These are phyloP conservation scores for Platanista minor DNA, from an alignment of 2,113 vertebrate genomes.

Conservation along the genomic window DNA sequence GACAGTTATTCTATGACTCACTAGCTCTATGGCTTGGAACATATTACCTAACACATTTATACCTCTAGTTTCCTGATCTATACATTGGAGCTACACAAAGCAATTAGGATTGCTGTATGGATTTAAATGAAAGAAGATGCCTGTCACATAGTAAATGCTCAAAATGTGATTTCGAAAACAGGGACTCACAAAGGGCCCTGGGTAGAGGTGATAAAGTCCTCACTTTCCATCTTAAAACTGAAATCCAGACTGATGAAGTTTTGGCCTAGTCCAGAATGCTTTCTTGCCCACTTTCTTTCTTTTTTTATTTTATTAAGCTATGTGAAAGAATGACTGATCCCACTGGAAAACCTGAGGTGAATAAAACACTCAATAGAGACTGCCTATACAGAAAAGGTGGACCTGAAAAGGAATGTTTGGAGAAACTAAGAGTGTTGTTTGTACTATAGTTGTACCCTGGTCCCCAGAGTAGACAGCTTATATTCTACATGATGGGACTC, in stretches of 20 bases:
- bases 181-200: background rate
- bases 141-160: background rate
- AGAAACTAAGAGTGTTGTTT: background rate
- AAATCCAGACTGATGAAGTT: background rate
- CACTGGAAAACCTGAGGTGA: background rate
- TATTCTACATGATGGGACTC: background rate
- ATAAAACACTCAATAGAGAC: background rate
- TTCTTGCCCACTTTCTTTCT: background rate
- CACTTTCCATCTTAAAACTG: background rate
- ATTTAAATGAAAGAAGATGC: background rate
- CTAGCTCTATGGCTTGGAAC: background rate
- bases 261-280: background rate
- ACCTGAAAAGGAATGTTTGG: background rate
- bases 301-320: background rate
- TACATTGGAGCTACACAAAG: background rate
- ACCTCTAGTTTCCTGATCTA: background rate
- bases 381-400: background rate
- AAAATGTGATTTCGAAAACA: background rate
- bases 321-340: background rate
- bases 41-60: background rate
- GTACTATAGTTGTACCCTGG: background rate
- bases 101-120: background rate
- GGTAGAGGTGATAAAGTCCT: background rate
- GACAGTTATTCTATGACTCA: background rate
- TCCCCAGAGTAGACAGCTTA: background rate